Conservation (phyloP, 2,797 vertebrate species). For the Cetoscarus ocellatus region DNA sequence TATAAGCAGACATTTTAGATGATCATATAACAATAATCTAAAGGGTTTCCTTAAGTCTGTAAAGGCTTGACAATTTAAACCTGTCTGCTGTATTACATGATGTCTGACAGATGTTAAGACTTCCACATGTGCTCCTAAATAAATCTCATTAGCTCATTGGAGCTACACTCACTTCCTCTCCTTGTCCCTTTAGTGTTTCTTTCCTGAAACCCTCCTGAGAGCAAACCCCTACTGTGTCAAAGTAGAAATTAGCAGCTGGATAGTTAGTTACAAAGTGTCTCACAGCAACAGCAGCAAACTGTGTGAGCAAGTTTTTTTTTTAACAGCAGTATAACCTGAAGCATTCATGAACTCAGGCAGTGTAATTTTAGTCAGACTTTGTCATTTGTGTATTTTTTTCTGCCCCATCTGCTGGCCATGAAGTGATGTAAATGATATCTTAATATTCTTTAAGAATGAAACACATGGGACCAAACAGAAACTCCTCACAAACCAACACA, state of each 20-base stretch:
- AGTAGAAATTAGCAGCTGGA: constrained; percentile 72
- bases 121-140: too few species aligned
- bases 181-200: constrained; percentile 18
- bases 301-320: constrained; percentile 22
- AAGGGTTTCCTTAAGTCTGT: too few species aligned
- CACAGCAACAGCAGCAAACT: constrained; percentile 69
- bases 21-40: too few species aligned
- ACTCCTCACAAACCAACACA: too few species aligned
- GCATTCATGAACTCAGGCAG: constrained; percentile 4
- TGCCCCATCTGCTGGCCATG: neutral
- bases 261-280: constrained; percentile 80
- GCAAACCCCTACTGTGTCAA: constrained; percentile 60
- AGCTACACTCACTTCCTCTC: constrained; percentile 40
- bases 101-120: too few species aligned
- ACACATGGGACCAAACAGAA: too few species aligned
- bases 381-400: neutral
- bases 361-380: neutral
- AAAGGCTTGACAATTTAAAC: too few species aligned
- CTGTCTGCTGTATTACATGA: too few species aligned
- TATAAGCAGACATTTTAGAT: too few species aligned
- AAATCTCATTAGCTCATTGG: neutral
- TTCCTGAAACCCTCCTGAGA: constrained; percentile 54
- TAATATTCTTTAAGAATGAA: too few species aligned
- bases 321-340: neutral
- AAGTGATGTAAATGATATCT: too few species aligned